Conservation (phyloP, 2,888 invertebrate genomes). For the Drosophila austrosaltans region DNA sequence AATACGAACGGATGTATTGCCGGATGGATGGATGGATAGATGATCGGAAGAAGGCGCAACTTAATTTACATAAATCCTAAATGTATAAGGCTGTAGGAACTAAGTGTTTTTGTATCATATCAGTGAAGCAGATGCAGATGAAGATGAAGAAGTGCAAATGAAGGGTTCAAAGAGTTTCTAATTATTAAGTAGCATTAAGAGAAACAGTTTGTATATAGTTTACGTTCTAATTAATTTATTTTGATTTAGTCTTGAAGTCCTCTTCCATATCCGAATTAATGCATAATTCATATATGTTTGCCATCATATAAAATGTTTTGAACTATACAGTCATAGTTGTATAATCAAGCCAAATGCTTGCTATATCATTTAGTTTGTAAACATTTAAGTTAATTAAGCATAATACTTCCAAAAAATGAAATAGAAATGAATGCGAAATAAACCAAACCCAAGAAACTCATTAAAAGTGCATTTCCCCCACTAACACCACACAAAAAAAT, state of each 20-base stretch:
- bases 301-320: slow-evolving; percentile 57
- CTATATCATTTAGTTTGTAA: slow-evolving; percentile 35
- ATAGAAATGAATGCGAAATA: slow-evolving; percentile 34
- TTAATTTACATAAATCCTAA: slow-evolving; percentile 47
- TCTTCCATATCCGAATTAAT: slow-evolving; percentile 12
- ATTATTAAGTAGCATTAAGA: slow-evolving; percentile 23
- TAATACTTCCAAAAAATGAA: slow-evolving; percentile 36
- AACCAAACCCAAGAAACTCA: slow-evolving; percentile 18
- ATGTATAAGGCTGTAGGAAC: slow-evolving; percentile 56
- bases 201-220: slow-evolving; percentile 24
- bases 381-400: slow-evolving; percentile 25
- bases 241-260: slow-evolving; percentile 29
- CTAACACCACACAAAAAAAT: not conserved
- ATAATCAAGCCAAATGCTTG: slow-evolving; percentile 60
- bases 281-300: slow-evolving; percentile 55
- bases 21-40: slow-evolving; percentile 17
- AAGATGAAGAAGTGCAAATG: not conserved
- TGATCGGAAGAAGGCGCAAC: slow-evolving; percentile 23
- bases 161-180: not conserved
- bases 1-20: slow-evolving; percentile 11
- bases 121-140: slow-evolving; percentile 22
- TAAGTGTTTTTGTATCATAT: slow-evolving; percentile 63
- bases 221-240: slow-evolving; percentile 54
- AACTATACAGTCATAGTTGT: slow-evolving; percentile 65
- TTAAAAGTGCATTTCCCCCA: not conserved